Conservation (phyloP, 2,797 vertebrate species). For the Anisognathus igniventris region DNA sequence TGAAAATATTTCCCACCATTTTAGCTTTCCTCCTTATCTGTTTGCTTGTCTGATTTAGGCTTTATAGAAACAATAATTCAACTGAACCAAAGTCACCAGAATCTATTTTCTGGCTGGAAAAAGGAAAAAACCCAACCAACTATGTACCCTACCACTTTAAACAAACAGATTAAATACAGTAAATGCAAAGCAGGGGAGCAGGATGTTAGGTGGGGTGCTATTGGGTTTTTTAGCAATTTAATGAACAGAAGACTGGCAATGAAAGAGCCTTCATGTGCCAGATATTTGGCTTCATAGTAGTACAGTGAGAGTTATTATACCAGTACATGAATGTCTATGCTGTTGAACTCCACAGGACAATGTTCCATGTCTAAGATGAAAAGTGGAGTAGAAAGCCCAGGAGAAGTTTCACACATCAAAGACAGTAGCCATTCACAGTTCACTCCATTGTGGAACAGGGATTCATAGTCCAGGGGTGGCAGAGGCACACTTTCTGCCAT, state of each 20-base stretch:
- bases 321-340: no score
- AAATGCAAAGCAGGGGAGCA: neutral
- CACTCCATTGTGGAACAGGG: neutral
- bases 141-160: neutral
- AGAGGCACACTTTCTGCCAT: neutral
- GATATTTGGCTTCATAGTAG: neutral
- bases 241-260: neutral
- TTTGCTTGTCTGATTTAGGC: neutral
- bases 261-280: neutral
- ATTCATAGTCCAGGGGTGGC: neutral
- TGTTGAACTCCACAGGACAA: neutral
- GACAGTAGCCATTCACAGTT: neutral
- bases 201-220: accelerated
- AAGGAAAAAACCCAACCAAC: neutral
- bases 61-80: neutral
- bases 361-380: neutral
- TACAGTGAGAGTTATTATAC: neutral
- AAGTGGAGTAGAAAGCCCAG: neutral
- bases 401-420: neutral
- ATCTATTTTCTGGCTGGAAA: neutral
- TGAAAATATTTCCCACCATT: neutral
- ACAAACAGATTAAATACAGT: neutral
- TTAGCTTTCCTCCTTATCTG: neutral
- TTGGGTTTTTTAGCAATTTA: neutral
- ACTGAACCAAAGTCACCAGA: neutral